Percentiles rank a stretch among this genome's conserved stretches.
Evolutionary conservation across 2,797 vertebrate species (phyloP).

Genomic region (Sebastes hubbsi): DNA sequence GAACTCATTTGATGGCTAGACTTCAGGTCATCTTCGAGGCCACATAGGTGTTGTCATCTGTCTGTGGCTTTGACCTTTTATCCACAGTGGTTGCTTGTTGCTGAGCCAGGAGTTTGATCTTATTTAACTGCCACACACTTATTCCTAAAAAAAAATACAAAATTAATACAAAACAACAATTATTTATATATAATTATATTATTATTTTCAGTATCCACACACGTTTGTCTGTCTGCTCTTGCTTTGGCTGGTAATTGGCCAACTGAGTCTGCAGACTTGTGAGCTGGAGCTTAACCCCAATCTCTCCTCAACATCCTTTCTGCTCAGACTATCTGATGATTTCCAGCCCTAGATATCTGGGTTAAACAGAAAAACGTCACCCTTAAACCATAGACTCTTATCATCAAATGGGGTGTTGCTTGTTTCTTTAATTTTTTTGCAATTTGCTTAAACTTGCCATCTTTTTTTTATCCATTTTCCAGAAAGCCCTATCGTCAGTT

Average conservation of each 20-base stretch:
- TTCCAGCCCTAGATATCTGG: neutral
- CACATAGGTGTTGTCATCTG: neutral
- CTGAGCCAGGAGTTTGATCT: neutral
- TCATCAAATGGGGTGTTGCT: neutral
- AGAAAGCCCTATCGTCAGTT: neutral
- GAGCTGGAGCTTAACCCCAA: conserved; percentile 54
- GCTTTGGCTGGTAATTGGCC: neutral
- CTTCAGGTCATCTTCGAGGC: neutral
- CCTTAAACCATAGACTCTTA: neutral
- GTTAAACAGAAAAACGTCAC: neutral
- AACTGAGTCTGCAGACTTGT: conserved; percentile 13
- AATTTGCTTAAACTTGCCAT: neutral
- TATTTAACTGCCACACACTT: neutral
- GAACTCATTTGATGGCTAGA: neutral
- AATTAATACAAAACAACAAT: too few species aligned
- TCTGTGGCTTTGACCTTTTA: conserved; percentile 5
- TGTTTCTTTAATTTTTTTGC: neutral
- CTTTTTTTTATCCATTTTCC: neutral
- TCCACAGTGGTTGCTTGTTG: neutral
- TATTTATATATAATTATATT: too few species aligned
- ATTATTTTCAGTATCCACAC: neutral
- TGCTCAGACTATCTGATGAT: neutral
- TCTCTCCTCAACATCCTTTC: conserved; percentile 11
- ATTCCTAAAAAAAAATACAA: too few species aligned
- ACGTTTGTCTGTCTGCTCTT: neutral